phyloP scores from a whole-genome alignment of 2,113 vertebrate species.

The Narcine bancroftii region DNA sequence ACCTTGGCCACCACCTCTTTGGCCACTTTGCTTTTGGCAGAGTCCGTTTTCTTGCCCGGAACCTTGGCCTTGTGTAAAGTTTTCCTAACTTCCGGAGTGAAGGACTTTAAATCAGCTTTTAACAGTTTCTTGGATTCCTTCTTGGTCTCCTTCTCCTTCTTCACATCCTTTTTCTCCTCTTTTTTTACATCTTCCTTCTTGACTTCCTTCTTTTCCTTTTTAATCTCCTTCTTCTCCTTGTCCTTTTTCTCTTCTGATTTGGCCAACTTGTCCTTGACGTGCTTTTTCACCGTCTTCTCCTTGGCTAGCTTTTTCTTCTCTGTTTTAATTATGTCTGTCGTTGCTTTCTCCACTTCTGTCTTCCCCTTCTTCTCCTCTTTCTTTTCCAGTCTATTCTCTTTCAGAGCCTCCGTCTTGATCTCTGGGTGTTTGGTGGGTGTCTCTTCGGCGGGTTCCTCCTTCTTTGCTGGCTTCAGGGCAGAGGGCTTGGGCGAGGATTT shows the following conservation, averaged over 20 bases:
- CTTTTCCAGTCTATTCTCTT: slow-evolving; percentile 76
- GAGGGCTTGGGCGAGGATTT: slow-evolving; percentile 76
- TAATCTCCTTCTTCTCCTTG: slow-evolving; percentile 91
- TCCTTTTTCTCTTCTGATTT: slow-evolving; percentile 92
- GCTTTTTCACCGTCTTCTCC: slow-evolving; percentile 79
- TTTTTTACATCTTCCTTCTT: slow-evolving; percentile 80
- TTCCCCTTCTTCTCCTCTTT: slow-evolving; percentile 70
- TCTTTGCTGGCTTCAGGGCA: slow-evolving; percentile 67
- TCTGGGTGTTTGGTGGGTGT: slow-evolving; percentile 59
- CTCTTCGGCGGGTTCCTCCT: slow-evolving; percentile 68
- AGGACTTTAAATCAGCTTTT: slow-evolving; percentile 85
- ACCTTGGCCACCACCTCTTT: slow-evolving; percentile 63
- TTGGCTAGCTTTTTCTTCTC: slow-evolving; percentile 81
- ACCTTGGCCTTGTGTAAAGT: slow-evolving; percentile 86
- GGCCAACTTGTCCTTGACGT: slow-evolving; percentile 81
- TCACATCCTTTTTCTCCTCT: slow-evolving; percentile 83
- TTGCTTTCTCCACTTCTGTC: slow-evolving; percentile 63
- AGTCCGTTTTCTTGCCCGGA: slow-evolving; percentile 76
- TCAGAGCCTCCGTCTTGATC: slow-evolving; percentile 65
- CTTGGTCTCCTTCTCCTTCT: slow-evolving; percentile 77
- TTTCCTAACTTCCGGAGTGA: slow-evolving; percentile 90
- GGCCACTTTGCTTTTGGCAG: slow-evolving; percentile 62
- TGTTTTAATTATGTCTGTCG: slow-evolving; percentile 68
- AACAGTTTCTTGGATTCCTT: slow-evolving; percentile 76
- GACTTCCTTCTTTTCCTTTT: slow-evolving; percentile 73